Percentiles rank a stretch among this genome's conserved stretches.
Conservation (phyloP, 2,888 invertebrate species). For the Calameuta idolon region DNA sequence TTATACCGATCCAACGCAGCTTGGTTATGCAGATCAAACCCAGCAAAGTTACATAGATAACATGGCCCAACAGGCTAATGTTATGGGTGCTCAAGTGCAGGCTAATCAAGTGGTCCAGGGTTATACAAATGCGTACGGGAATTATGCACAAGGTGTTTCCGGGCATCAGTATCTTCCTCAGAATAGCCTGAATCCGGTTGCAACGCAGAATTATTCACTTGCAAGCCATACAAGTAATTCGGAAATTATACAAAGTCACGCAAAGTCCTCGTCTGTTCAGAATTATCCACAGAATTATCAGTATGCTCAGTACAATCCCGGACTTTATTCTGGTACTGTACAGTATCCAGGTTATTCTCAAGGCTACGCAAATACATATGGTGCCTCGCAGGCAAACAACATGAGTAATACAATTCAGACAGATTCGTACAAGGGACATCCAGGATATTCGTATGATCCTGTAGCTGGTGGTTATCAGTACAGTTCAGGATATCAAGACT, state of each 20-base stretch:
- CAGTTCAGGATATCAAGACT: constrained; percentile 73
- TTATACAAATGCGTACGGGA: constrained; percentile 45
- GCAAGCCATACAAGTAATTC: constrained; percentile 33
- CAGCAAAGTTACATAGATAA: constrained; percentile 6
- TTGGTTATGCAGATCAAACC: neutral
- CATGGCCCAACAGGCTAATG: neutral
- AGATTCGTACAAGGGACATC: constrained; percentile 69
- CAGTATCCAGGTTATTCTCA: constrained; percentile 44
- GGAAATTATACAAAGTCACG: constrained; percentile 60
- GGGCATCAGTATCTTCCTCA: constrained; percentile 53
- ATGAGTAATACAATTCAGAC: constrained; percentile 13
- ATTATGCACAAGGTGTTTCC: constrained; percentile 45
- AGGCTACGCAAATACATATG: constrained; percentile 38
- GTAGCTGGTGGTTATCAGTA: constrained; percentile 73
- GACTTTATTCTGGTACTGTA: constrained; percentile 36
- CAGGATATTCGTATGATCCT: constrained; percentile 73
- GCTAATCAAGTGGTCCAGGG: constrained; percentile 31
- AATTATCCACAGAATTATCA: neutral
- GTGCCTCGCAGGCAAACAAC: constrained; percentile 10
- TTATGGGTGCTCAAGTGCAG: constrained; percentile 26
- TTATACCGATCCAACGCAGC: constrained; percentile 31
- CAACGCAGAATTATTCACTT: constrained; percentile 28
- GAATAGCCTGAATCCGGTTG: constrained; percentile 58
- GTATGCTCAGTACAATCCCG: constrained; percentile 43
- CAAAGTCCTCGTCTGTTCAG: constrained; percentile 39